These are phyloP conservation scores for Drosophila albomicans DNA, from an alignment of 1,140 invertebrate species.

Conservation along the genomic window DNA sequence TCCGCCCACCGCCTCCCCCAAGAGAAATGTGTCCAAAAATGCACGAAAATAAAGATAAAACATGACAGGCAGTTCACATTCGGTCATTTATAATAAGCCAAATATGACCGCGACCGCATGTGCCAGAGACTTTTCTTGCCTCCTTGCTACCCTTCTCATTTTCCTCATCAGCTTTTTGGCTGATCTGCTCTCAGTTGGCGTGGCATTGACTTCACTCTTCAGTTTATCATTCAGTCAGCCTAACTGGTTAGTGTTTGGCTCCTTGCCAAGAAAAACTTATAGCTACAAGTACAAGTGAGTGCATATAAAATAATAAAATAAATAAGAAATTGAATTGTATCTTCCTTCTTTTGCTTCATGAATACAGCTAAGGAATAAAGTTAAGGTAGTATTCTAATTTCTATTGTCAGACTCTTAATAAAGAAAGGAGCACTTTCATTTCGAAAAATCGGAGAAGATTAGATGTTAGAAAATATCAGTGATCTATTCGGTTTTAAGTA, in stretches of 20 bases:
- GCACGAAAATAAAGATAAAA: conserved; percentile 82
- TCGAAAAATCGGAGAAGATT: too few relatives aligned
- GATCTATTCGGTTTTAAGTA: too few relatives aligned
- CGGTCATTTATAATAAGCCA: conserved; percentile 79
- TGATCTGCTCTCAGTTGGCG: not conserved
- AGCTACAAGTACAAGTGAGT: not conserved
- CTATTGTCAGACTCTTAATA: too few relatives aligned
- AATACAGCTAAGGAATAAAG: too few relatives aligned
- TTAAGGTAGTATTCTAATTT: too few relatives aligned
- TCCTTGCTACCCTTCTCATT: not conserved
- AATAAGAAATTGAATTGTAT: too few relatives aligned
- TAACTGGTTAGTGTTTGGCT: not conserved
- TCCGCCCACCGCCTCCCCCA: not conserved
- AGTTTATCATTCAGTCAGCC: conserved; percentile 10
- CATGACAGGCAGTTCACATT: conserved; percentile 81
- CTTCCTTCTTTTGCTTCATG: too few relatives aligned
- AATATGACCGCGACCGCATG: conserved; percentile 73
- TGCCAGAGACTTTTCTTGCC: conserved; percentile 31
- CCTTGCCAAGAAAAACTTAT: not conserved
- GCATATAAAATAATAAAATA: not conserved
- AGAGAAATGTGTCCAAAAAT: conserved; percentile 57
- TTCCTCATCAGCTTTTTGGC: not conserved
- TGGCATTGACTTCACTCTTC: not conserved
- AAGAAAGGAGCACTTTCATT: too few relatives aligned
- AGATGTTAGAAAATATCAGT: too few relatives aligned